Conservation (phyloP, 2,797 vertebrate genomes). For the Ficedula albicollis region DNA sequence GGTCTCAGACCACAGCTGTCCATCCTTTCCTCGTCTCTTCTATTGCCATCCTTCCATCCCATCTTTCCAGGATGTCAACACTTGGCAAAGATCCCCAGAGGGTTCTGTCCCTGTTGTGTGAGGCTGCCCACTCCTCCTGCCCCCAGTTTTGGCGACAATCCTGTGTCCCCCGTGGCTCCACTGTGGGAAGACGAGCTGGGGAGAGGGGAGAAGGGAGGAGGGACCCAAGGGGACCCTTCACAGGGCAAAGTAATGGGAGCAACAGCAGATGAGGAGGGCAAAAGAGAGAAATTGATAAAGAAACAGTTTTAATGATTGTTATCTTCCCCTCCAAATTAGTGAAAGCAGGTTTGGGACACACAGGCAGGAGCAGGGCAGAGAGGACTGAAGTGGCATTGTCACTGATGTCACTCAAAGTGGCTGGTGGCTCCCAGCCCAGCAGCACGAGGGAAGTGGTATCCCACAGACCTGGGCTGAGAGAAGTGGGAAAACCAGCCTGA, state of each 20-base stretch:
- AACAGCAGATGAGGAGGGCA: neutral
- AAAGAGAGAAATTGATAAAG: neutral
- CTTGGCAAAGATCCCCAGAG: neutral
- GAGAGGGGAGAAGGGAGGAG: accelerated
- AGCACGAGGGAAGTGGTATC: neutral
- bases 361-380: accelerated
- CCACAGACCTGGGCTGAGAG: neutral
- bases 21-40: neutral
- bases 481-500: neutral
- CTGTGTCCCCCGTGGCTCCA: too few species aligned
- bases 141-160: neutral
- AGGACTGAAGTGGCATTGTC: neutral
- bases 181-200: neutral
- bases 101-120: accelerated
- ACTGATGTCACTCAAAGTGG: neutral
- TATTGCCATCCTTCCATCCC: neutral
- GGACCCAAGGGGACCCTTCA: neutral
- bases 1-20: accelerated
- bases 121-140: neutral
- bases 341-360: neutral
- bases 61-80: neutral
- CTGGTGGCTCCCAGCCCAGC: neutral
- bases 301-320: neutral
- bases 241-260: neutral
- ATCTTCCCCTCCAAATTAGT: neutral